These are phyloP conservation scores for Atta colombica DNA, from an alignment of 1,140 invertebrate genomes.

Conservation along the genomic window DNA sequence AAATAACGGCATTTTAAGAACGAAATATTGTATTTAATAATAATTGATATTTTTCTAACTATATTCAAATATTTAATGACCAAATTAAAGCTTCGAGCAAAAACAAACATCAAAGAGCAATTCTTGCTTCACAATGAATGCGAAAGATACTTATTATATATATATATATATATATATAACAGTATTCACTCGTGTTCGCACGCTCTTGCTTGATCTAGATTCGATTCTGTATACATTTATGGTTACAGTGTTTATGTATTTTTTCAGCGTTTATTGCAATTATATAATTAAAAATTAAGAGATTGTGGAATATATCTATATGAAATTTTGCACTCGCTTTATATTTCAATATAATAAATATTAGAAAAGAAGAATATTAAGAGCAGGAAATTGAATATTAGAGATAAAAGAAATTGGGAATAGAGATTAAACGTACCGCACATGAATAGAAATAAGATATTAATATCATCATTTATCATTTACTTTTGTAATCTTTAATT, in stretches of 20 bases:
- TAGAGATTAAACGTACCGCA: no score
- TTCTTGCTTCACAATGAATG: not conserved
- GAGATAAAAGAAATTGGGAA: no score
- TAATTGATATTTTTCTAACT: not conserved
- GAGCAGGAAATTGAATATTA: no score
- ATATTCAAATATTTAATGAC: not conserved
- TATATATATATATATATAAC: no score
- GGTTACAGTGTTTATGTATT: not conserved
- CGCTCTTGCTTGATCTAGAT: not conserved
- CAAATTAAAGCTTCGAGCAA: not conserved
- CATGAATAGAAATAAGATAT: no score
- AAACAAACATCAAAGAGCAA: not conserved
- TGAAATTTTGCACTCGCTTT: no score
- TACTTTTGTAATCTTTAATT: no score
- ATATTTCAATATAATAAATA: not conserved
- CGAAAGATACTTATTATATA: not conserved
- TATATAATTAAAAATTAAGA: not conserved
- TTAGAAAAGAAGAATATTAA: no score
- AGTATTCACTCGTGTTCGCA: not conserved
- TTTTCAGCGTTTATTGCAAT: not conserved
- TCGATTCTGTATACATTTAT: not conserved
- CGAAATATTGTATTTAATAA: not conserved
- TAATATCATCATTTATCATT: no score
- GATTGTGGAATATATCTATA: no score
- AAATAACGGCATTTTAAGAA: not conserved